Evolutionary conservation across 2,888 invertebrate species (phyloP), one percentile per base, ranked within the genome.

Genomic region (Azorinus chamasolen): DNA sequence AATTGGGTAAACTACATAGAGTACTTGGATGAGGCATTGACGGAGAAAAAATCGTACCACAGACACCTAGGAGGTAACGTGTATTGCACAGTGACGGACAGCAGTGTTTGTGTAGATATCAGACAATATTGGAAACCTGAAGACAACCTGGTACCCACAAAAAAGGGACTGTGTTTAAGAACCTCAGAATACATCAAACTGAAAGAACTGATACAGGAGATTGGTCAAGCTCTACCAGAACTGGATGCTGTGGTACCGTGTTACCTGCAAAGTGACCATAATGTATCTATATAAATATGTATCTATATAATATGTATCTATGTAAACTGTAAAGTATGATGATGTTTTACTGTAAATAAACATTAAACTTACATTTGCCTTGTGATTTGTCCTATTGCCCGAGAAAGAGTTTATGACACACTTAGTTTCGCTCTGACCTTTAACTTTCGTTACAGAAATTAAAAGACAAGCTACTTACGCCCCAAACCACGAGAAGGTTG

Each of bases 161-260:
- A 14, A 41, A 41, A 41, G 41, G 41, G 41, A 41, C 41, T 41
- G 10, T 41, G 41, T 41, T 41, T 41, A 14, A 41, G 41, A 41
- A 10, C 41, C 10, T 41, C 41, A 41, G 41, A 41, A 41, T 41
- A 41, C 14, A 12, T 20, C 10, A n/a, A 20, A 20, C 46, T 16
- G 6, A 46, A 46, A 46, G 46, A 46, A 46, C 18, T 41, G 10
- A 14, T 46, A 20, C 20, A 20, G 16, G 46, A 46, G 20, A 51
- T 51, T 16, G 51, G 51, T 22, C n/a, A 51, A 51, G 48, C 48
- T 18, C 18, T 48, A 18, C 48, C 48, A 18, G 18, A 48, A 18
- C 18, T 48, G 48, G 18, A 51, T 16, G 20, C 22, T 51, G 24
- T 24, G n/a, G 24, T 51, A 14, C 25, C 22, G 51, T 46, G 46